Evolutionary conservation across 2,888 invertebrate species (phyloP).

Genomic region (Stramonita haemastoma): DNA sequence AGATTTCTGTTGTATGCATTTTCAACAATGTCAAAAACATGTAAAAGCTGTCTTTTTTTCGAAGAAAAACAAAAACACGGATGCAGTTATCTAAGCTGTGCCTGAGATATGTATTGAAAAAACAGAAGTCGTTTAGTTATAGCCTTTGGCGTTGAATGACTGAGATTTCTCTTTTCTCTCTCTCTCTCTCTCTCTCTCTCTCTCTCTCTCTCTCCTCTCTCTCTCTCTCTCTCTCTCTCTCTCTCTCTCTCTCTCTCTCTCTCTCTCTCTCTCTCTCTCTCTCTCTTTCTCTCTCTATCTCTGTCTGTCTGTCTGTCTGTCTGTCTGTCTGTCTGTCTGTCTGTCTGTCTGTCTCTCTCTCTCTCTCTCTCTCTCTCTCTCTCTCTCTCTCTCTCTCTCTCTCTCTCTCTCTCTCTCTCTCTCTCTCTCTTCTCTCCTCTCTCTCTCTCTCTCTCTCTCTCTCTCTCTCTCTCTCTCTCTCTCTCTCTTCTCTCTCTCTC

Average conservation of each 20-base stretch:
- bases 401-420: constrained; percentile 1
- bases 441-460: too few relatives aligned
- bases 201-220: not conserved
- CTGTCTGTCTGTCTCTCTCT: not conserved
- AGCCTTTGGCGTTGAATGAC: too few relatives aligned
- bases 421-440: not conserved
- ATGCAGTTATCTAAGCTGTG: too few relatives aligned
- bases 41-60: too few relatives aligned
- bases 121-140: too few relatives aligned
- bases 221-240: not conserved
- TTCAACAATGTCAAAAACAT: too few relatives aligned
- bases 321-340: not conserved
- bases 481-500: too few relatives aligned
- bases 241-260: not conserved
- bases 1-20: too few relatives aligned
- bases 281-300: not conserved
- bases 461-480: too few relatives aligned
- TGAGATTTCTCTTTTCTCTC: not conserved
- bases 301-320: not conserved
- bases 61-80: too few relatives aligned
- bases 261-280: constrained; percentile 1
- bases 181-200: not conserved
- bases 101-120: too few relatives aligned
- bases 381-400: not conserved
- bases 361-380: not conserved